Base-by-base conservation (phyloP, 2,797 vertebrate genomes). In the Manis pentadactyla region DNA sequence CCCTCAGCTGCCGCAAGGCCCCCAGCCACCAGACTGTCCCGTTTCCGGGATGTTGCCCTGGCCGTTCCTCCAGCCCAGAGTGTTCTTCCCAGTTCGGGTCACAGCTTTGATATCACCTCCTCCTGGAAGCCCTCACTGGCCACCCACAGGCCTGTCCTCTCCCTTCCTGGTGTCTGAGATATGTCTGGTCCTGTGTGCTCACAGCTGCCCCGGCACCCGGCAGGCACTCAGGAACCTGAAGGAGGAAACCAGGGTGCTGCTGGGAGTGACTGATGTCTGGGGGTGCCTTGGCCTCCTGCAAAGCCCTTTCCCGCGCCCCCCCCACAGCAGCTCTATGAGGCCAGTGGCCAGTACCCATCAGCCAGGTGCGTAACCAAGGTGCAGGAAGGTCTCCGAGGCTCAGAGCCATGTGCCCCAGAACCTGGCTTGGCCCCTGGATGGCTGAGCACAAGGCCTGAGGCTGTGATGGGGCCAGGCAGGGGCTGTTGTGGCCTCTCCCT, bases 31-130 rank as follows among this genome's bases (percentile, higher is more conserved):
- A 7, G 11, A 31, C 53, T 6, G 39, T 7, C 53, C 34, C 12
- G 0, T 0, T 7, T 23, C 19, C 1, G 0, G n/a, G 18, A 19
- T 21, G 86, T 74, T 29, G 39, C 21, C 6, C 7, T 1, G 21
- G 42, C 59, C 18, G 2, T 46, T 19, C 49, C 57, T 19, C 66
- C 39, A 2, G 55, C 17, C 66, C 29, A 0, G 71, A 11, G 7
- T 2, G 0, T 7, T 69, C 31, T 53, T 59, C 59, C 27, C 15
- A 13, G 2, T 37, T 29, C 68, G 55, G 25, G 29, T 25, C 34
- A 1, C 31, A 59, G 37, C 21, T 63, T 31, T 49, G 27, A 74
- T 27, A 29, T 18, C 5, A 0, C 74, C 75, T 49, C 59, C 73
- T 61, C 37, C 0, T 0, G 68, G 90, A 69, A 82, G 68, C 46